Evolutionary conservation across 2,797 vertebrate species (phyloP), one percentile per base, ranked within the genome.

Genomic region (Diceros bicornis): DNA sequence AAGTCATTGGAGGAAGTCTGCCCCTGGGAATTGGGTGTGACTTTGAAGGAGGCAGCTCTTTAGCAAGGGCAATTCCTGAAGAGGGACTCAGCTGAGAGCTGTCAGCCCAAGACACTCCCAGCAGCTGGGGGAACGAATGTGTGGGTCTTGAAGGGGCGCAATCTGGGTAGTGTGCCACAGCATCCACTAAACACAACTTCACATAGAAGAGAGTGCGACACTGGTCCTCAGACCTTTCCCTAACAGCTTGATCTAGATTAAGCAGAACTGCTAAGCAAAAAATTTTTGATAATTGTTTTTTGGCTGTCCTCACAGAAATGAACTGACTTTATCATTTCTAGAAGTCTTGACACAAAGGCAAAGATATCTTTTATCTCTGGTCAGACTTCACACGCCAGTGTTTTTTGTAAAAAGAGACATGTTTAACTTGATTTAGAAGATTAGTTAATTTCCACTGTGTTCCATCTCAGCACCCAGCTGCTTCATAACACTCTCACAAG

Each of bases 251-350:
- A 94, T 41, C 50, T 68, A n/a, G 0, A 88, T 37, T 71, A 69
- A 71, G n/a, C 23, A 89, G 37, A 93, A 82, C 27, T 69, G 47
- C 41, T 21, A 96, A 52, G 23, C 12, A 57, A 66, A 29, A 44
- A 4, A 37, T 13, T 27, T 87, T 81, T 85, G 64, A 29, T 86
- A 47, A 85, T 81, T 83, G 10, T 83, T 27, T n/a, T 84, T 55
- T 77, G 16, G 47, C 25, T 20, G 69, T 21, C 5, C 71, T 69
- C 16, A 62, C 52, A 37, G 72, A 94, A 93, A 81, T 4, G 13
- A 64, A 61, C 2, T 34, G 14, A 32, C 9, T 47, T 68, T 86
- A 64, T 68, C 25, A 37, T 97, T 96, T 97, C 78, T 96, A 62
- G 59, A 91, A 91, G 93, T 93, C 72, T 75, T 27, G 21, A 62